Conservation (phyloP, 2,797 vertebrate genomes). For the Malurus splendens region DNA sequence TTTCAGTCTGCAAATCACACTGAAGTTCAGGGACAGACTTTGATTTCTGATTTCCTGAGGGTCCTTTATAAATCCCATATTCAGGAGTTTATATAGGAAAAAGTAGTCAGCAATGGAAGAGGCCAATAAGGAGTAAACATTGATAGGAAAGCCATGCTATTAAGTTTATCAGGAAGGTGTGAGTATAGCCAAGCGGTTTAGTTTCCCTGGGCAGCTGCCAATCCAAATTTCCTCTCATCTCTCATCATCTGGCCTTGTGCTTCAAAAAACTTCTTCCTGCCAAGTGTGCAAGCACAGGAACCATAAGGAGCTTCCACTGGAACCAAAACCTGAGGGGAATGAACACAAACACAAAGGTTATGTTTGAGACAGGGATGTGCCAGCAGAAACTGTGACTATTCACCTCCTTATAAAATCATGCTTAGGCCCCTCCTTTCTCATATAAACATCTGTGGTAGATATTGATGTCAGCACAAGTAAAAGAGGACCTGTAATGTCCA, state of each 20-base stretch:
- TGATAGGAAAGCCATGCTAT: not conserved
- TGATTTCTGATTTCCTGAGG: not conserved
- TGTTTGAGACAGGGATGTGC: not conserved
- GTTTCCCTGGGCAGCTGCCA: slow-evolving; percentile 13
- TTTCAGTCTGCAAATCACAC: not conserved
- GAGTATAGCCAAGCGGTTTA: not conserved
- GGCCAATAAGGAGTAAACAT: not conserved
- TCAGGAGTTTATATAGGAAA: not conserved
- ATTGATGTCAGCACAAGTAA: not conserved
- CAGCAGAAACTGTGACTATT: not conserved
- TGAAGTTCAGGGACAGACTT: not conserved
- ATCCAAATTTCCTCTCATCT: slow-evolving; percentile 36
- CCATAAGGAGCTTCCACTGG: slow-evolving; percentile 88
- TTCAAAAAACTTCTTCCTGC: slow-evolving; percentile 72
- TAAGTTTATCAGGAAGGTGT: not conserved
- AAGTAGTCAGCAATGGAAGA: not conserved
- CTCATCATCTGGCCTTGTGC: slow-evolving; percentile 52
- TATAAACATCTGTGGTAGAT: not conserved
- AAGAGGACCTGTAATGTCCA: not conserved
- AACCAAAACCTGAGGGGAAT: slow-evolving; percentile 79
- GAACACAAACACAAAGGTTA: not conserved
- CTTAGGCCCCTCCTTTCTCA: not conserved
- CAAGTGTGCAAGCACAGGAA: slow-evolving; percentile 86
- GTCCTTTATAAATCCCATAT: not conserved
- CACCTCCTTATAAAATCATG: not conserved